Conservation (phyloP, 2,113 vertebrate species). For the Hippocampus mohnikei region DNA sequence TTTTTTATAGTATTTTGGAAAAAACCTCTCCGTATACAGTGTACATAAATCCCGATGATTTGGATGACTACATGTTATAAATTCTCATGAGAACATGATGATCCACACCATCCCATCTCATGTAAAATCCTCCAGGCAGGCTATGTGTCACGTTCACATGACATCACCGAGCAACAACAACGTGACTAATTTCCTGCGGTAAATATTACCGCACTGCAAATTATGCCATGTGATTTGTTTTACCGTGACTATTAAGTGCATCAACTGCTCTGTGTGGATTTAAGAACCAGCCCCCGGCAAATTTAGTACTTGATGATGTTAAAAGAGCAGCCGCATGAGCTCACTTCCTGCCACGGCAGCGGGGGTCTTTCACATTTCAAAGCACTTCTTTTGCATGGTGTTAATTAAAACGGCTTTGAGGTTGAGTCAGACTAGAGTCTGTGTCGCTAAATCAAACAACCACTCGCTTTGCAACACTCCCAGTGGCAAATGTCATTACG, state of each 20-base stretch:
- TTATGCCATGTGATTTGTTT: conserved; percentile 4
- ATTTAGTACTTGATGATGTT: conserved; percentile 1
- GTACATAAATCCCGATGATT: background rate
- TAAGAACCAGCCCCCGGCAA: background rate
- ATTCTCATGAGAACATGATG: background rate
- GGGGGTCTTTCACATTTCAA: conserved; percentile 28
- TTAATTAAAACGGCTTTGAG: conserved; percentile 51
- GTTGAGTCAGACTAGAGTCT: conserved; percentile 29
- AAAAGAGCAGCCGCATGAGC: conserved; percentile 3
- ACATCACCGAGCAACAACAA: conserved; percentile 5
- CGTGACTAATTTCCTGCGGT: too few relatives aligned
- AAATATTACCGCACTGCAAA: background rate
- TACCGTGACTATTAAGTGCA: background rate
- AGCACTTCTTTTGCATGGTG: conserved; percentile 20
- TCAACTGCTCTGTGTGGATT: background rate
- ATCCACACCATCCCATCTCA: background rate
- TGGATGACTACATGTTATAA: background rate
- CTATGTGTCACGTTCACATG: background rate
- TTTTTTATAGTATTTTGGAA: background rate
- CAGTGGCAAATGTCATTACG: conserved; percentile 13
- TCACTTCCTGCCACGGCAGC: conserved; percentile 25
- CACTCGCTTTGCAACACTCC: conserved; percentile 18
- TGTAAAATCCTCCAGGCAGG: conserved; percentile 3
- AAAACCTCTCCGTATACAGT: background rate
- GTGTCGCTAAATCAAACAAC: conserved; percentile 29